A percentile compares a stretch with the other conserved stretches of the same genome.
Conservation (phyloP, 2,113 vertebrate species). For the Pterophyllum scalare region DNA sequence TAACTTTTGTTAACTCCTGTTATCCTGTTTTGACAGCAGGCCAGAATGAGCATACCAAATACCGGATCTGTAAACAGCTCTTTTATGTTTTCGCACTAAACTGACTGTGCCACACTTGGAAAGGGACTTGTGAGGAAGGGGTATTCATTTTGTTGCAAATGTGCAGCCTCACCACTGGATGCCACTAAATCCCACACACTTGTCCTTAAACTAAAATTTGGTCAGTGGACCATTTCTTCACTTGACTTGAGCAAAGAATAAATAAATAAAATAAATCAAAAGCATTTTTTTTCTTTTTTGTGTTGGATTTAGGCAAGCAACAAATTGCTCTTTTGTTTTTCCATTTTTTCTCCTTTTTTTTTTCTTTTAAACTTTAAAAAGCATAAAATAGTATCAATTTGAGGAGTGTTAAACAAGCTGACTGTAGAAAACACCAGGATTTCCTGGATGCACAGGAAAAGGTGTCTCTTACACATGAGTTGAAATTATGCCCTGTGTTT, state of each 20-base stretch:
- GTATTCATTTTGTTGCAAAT: neutral
- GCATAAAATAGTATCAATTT: rapidly evolving
- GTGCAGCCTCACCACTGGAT: neutral
- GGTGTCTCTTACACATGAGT: neutral
- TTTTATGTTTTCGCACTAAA: neutral
- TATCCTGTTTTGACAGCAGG: neutral
- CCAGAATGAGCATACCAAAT: neutral
- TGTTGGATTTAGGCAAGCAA: neutral
- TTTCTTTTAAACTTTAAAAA: neutral
- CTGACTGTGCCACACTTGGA: neutral
- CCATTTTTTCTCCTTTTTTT: no score
- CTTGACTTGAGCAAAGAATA: neutral
- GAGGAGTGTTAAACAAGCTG: neutral
- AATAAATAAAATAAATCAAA: neutral
- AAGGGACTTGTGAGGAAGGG: neutral
- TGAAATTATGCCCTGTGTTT: neutral
- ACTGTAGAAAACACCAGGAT: neutral
- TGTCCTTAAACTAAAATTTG: neutral
- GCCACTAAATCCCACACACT: neutral
- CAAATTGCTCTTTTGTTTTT: neutral
- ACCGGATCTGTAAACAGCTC: neutral
- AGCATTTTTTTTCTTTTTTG: rapidly evolving
- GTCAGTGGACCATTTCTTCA: neutral
- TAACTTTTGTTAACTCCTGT: neutral
- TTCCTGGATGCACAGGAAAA: neutral